These are phyloP conservation scores for Ahaetulla prasina DNA, from an alignment of 2,113 vertebrate species.

Conservation along the genomic window DNA sequence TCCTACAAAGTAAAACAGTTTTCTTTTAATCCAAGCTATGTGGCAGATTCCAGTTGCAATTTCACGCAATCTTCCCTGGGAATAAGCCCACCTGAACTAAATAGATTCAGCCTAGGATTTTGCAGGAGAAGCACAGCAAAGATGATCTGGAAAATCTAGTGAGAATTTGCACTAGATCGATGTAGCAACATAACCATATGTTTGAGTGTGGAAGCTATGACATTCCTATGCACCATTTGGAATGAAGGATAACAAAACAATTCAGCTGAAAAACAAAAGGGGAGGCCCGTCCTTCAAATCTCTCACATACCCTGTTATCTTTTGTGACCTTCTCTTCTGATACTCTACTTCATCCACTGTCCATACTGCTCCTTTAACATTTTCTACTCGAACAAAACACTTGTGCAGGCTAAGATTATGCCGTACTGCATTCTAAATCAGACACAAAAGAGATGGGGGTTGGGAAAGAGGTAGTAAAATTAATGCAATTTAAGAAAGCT, in stretches of 20 bases:
- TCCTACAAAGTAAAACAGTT: conserved; percentile 16
- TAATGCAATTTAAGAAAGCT: conserved; percentile 70
- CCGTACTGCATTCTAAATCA: conserved; percentile 93
- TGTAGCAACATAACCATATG: conserved; percentile 20
- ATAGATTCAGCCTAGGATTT: not conserved
- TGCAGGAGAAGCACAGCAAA: conserved; percentile 23
- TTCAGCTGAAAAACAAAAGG: conserved; percentile 53
- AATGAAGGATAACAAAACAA: conserved; percentile 58
- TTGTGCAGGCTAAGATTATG: conserved; percentile 99
- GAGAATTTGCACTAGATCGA: conserved; percentile 56
- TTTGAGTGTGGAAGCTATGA: conserved; percentile 30
- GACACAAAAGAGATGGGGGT: conserved; percentile 55
- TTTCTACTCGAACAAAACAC: conserved; percentile 99
- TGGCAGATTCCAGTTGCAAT: conserved; percentile 4
- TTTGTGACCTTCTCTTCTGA: conserved; percentile 98
- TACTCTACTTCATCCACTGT: conserved; percentile 98
- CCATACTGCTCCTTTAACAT: conserved; percentile 99
- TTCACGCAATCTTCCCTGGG: not conserved
- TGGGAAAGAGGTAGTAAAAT: conserved; percentile 67
- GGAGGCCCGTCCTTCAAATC: conserved; percentile 18
- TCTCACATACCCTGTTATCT: conserved; percentile 93
- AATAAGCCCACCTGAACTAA: not conserved
- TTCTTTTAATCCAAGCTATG: conserved; percentile 32
- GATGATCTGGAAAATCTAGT: conserved; percentile 46
- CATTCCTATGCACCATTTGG: conserved; percentile 52